Evolutionary conservation across 2,113 vertebrate species (phyloP), one percentile per base, ranked within the genome.

Genomic region (Lipophrys pholis): DNA sequence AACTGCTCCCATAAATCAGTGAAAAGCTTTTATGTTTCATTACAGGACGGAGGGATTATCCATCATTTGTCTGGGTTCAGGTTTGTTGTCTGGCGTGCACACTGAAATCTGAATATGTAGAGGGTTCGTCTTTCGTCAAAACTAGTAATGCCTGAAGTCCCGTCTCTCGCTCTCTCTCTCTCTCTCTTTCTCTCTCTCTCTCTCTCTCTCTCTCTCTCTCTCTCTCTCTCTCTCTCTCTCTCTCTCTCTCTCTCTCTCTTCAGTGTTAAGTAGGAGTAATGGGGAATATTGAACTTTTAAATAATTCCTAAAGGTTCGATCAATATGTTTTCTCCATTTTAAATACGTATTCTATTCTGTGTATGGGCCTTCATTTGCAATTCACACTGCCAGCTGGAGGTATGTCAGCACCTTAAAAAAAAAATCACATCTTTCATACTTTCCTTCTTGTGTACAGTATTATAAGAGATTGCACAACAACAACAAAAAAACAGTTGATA

Each of bases 11-110:
- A 77, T 89, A 76, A 87, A 86, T 89, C 80, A 87, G 56, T 17
- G 54, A 46, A 83, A 80, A 73, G 75, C 82, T 85, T 87, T 85
- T 82, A 80, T 7, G 50, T 83, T 81, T 70, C 57, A 83, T 87
- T 78, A 72, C 49, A 38, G 48, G 67, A 64, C 38, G 40, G 43
- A 43, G 50, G 57, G 54, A 53, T 81, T 78, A 77, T 80, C 50
- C 46, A 75, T 88, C 66, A 78, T 71, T 82, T 73, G 62, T 56
- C 53, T 60, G 55, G 58, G 53, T 59, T 59, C 52, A 72, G 64
- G 64, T 68, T 63, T 60, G 73, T 76, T 81, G 58, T 76, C 70
- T 57, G 42, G 57, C 58, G 59, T 36, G 35, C 15, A 39, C 35
- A 46, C 16, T 71, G 46, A 40, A 66, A 53, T 49, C 38, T 5